Percentiles rank a stretch among this genome's conserved stretches.
These are phyloP conservation scores for Galeopsomyia nigrocyanea DNA, from an alignment of 2,888 invertebrate genomes.

Conservation along the genomic window DNA sequence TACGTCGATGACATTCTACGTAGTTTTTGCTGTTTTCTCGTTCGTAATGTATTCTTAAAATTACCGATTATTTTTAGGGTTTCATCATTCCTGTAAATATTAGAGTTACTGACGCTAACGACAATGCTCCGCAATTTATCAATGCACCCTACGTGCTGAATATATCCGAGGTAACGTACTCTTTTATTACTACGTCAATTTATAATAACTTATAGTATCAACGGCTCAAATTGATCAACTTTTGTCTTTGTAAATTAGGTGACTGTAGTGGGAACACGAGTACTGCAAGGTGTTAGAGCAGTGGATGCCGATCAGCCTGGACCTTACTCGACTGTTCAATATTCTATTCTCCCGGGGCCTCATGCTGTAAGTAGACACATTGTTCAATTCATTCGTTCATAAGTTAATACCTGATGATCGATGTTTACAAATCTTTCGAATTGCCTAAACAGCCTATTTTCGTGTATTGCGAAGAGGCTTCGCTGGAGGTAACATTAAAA, in stretches of 20 bases:
- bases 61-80: slow-evolving; percentile 69
- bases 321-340: slow-evolving; percentile 88
- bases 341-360: slow-evolving; percentile 84
- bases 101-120: slow-evolving; percentile 91
- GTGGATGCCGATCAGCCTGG: slow-evolving; percentile 89
- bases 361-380: slow-evolving; percentile 72
- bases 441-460: slow-evolving; percentile 44
- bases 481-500: slow-evolving; percentile 37
- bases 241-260: slow-evolving; percentile 62
- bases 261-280: slow-evolving; percentile 74
- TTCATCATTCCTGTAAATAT: slow-evolving; percentile 87
- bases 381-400: background rate
- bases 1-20: slow-evolving; percentile 69
- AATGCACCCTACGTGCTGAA: slow-evolving; percentile 87
- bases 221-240: background rate
- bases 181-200: too few relatives aligned
- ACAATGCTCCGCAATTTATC: slow-evolving; percentile 87
- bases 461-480: slow-evolving; percentile 43
- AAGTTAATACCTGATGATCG: too few relatives aligned
- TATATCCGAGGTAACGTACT: slow-evolving; percentile 79
- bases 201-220: too few relatives aligned
- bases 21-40: too few relatives aligned
- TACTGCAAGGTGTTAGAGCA: slow-evolving; percentile 84
- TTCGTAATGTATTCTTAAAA: background rate
- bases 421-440: background rate